phyloP scores from a whole-genome alignment of 2,888 invertebrate species.

The Lasioglossum calceatum region DNA sequence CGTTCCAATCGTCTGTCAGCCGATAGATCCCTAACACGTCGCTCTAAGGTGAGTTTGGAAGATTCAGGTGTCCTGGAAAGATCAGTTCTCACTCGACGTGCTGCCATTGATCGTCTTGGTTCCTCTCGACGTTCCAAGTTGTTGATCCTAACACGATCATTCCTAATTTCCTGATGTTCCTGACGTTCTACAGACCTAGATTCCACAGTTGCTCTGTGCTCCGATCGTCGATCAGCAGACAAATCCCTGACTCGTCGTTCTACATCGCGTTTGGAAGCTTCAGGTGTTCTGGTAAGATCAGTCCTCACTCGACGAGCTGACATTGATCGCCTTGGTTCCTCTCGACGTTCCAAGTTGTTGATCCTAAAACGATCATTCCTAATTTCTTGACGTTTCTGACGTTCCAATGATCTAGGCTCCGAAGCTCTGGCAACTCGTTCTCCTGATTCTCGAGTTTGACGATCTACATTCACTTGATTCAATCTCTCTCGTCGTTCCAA shows the following conservation, averaged over 20 bases:
- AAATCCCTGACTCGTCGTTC: neutral
- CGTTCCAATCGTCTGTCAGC: no score
- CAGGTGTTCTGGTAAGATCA: neutral
- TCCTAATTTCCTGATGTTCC: neutral
- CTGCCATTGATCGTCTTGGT: no score
- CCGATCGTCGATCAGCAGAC: neutral
- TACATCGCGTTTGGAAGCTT: neutral
- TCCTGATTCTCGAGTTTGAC: no score
- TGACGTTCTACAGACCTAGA: neutral
- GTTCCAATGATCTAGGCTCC: neutral
- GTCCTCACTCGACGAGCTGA: neutral
- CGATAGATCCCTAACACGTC: no score
- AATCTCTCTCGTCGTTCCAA: neutral
- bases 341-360: neutral
- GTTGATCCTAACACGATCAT: neutral
- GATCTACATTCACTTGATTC: no score
- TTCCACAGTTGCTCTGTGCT: neutral
- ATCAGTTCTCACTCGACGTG: no score
- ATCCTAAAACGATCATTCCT: neutral
- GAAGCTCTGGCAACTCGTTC: neutral
- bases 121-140: no score
- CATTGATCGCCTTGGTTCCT: neutral
- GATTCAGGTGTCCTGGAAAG: no score
- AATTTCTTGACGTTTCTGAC: conserved; percentile 2
- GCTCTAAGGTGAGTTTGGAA: no score